Evolutionary conservation across 2,888 invertebrate genomes (phyloP).

Genomic region (Conops quadrifasciatus): DNA sequence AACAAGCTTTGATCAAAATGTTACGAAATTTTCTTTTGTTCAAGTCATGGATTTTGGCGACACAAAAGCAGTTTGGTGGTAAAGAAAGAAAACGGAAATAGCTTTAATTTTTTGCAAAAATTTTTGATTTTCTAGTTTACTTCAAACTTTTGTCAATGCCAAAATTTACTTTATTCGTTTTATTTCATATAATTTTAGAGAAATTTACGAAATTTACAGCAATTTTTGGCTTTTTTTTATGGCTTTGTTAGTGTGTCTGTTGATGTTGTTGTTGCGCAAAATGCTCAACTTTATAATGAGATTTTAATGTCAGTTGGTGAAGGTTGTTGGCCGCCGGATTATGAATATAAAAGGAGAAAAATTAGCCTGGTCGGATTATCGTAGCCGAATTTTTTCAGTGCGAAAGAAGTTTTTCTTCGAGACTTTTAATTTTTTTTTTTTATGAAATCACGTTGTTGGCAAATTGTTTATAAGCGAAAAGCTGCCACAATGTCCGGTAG

Average conservation of each 20-base stretch:
- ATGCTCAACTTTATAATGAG: slow-evolving; percentile 20
- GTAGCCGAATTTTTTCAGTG: slow-evolving; percentile 35
- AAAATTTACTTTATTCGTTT: too few species aligned
- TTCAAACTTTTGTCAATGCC: too few species aligned
- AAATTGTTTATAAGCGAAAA: neutral
- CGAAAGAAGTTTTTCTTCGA: slow-evolving; percentile 28
- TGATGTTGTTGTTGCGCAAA: slow-evolving; percentile 11
- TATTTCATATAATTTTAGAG: too few species aligned
- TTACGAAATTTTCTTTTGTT: too few species aligned
- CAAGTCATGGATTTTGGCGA: too few species aligned
- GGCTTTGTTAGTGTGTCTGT: neutral
- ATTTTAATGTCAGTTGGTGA: slow-evolving; percentile 6
- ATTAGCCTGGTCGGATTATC: slow-evolving; percentile 13
- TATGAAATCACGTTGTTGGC: neutral
- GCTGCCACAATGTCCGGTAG: neutral
- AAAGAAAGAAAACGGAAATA: too few species aligned
- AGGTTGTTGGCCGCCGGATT: neutral
- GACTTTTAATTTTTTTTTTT: neutral
- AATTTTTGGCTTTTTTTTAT: too few species aligned
- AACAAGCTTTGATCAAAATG: too few species aligned
- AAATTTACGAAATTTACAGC: too few species aligned
- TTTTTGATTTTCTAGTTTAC: too few species aligned
- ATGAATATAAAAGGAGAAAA: neutral
- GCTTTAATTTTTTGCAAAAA: too few species aligned
- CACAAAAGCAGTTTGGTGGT: too few species aligned